Evolutionary conservation across 2,888 invertebrate species (phyloP).

Genomic region (Zhuqinia jingwanae): DNA sequence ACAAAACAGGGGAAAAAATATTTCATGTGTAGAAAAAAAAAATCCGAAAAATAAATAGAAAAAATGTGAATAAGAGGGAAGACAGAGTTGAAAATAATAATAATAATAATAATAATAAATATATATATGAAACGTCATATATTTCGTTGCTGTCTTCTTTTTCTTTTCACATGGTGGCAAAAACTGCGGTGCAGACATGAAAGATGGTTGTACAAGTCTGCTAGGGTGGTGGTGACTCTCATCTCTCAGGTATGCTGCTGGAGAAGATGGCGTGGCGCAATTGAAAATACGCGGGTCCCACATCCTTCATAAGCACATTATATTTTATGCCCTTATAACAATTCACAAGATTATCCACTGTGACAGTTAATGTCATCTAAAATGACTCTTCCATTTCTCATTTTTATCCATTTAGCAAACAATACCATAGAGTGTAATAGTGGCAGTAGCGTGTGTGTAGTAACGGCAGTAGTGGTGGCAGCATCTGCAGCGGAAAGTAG

Average conservation of each 20-base stretch:
- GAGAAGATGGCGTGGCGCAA: too few species aligned
- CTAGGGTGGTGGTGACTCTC: background rate
- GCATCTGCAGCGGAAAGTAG: background rate
- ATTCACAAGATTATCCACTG: conserved; percentile 59
- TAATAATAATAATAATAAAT: conserved; percentile 34
- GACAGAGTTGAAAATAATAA: conserved; percentile 16
- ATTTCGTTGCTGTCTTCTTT: background rate
- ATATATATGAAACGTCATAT: conserved; percentile 35
- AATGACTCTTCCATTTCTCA: conserved; percentile 59
- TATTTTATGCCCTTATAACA: conserved; percentile 24
- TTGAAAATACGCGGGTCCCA: too few species aligned
- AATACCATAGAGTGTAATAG: background rate
- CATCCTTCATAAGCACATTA: background rate
- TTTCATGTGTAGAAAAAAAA: too few species aligned
- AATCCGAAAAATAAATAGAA: conserved; percentile 40
- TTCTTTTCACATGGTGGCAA: too few species aligned
- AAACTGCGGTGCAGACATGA: background rate
- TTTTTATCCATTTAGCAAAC: conserved; percentile 26
- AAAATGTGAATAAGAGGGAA: background rate
- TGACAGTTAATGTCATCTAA: conserved; percentile 61
- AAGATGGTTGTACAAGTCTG: too few species aligned
- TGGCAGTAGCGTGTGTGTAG: too few species aligned
- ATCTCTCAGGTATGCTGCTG: background rate
- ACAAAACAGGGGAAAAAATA: too few species aligned
- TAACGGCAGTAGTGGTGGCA: conserved; percentile 7